Evolutionary conservation across 1,140 invertebrate genomes (phyloP).

Genomic region (Zaprionus camerounensis): DNA sequence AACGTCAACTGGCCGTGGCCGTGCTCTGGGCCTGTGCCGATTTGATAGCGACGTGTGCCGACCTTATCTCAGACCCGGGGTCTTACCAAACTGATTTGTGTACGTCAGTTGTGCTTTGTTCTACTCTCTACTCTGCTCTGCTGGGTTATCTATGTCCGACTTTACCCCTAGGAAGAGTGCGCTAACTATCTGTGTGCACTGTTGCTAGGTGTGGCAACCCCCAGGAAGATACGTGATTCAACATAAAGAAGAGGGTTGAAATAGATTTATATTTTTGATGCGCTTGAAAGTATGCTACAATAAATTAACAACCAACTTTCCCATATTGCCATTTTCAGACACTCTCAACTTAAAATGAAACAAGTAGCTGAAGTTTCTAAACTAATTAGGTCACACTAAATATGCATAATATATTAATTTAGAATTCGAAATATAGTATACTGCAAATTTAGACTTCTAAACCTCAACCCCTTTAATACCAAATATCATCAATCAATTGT

Average conservation of each 20-base stretch:
- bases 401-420: constrained; percentile 1
- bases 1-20: constrained; percentile 44
- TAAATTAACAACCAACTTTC: not conserved
- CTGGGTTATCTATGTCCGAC: constrained; percentile 6
- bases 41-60: constrained; percentile 43
- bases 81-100: constrained; percentile 47
- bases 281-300: constrained; percentile 26
- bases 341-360: not conserved
- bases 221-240: not conserved
- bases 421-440: not conserved
- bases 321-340: not conserved
- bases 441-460: not conserved
- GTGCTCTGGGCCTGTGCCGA: constrained; percentile 14
- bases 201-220: constrained; percentile 1
- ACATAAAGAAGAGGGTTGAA: not conserved
- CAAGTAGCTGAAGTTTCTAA: not conserved
- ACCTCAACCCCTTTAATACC: not conserved
- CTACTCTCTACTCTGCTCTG: constrained; percentile 17
- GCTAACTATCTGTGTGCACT: not conserved
- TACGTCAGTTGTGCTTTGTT: constrained; percentile 12
- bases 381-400: not conserved
- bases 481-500: constrained; percentile 18
- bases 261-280: not conserved
- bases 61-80: constrained; percentile 36
- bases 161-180: constrained; percentile 1